Base-by-base conservation (phyloP, 2,797 vertebrate genomes). In the Spinibarbus caldwelli region DNA sequence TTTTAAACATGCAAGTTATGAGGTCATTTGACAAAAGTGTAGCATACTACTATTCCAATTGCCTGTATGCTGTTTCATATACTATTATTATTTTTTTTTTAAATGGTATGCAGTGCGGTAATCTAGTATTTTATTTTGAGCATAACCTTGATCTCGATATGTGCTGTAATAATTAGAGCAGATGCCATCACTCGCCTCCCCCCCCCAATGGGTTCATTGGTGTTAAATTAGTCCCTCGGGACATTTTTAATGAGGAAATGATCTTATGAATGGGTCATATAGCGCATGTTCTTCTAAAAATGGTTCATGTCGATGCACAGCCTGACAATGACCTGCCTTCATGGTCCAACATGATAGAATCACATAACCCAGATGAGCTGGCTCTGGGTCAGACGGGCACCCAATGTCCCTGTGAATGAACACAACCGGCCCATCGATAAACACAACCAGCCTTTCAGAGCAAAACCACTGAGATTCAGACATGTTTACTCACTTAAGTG, bases 271-370 rank as follows among this genome's bases (percentile, higher is more conserved):
- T 71, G 88, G 89, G 89, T 90, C 87, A 86, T 75, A n/a, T 88
- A 43, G 75, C 86, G 86, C 89, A 86, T 72, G 83, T 78, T 68
- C 41, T 83, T 87, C 68, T 89, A 85, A 84, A 89, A 89, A 87
- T 86, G 31, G 88, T 90, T 89, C 84, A 83, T 92, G 93, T 94
- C 91, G 88, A 92, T 92, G n/a, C n/a, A n/a, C n/a, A n/a, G 82
- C 67, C 54, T 72, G 43, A 79, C 77, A 80, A 85, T 54, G 79
- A 77, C 71, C 82, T 43, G 5, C 52, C 87, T 87, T 88, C 88
- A 68, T 85, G 80, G 57, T 84, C 85, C 45, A 17, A 43, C 87
- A 59, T 82, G 90, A 90, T 91, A 90, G 86, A 92, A 90, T 89
- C 85, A 88, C 93, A 91, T 92, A 91, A 91, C 88, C 45, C 83